A percentile compares a stretch with the other conserved stretches of the same genome.
Conservation (phyloP, 2,888 invertebrate genomes). For the Blastobasis lacticolella region DNA sequence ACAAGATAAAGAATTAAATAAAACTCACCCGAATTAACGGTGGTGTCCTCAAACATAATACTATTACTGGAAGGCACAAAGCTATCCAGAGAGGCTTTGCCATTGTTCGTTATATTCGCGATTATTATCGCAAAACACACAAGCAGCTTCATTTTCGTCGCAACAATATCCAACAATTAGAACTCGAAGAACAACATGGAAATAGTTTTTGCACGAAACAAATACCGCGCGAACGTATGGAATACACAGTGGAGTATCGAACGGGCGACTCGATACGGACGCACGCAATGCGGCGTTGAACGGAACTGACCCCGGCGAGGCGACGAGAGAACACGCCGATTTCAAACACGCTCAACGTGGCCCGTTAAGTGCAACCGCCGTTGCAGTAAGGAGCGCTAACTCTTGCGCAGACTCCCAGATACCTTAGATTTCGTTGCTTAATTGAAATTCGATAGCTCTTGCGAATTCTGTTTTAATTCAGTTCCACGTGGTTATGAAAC, state of each 20-base stretch:
- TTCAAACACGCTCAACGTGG: background rate
- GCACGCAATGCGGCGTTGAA: conserved; percentile 10
- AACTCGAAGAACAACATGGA: too few species aligned
- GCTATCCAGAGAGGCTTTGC: conserved; percentile 60
- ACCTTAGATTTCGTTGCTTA: background rate
- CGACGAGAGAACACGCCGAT: background rate
- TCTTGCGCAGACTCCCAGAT: background rate
- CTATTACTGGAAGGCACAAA: conserved; percentile 40
- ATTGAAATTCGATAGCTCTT: background rate
- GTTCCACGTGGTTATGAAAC: too few species aligned
- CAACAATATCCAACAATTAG: too few species aligned
- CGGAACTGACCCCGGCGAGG: conserved; percentile 11
- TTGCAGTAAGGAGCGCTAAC: background rate
- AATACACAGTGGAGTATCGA: too few species aligned
- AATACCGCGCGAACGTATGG: too few species aligned
- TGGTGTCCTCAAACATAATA: conserved; percentile 47
- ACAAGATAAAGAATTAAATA: background rate
- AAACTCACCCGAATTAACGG: conserved; percentile 46
- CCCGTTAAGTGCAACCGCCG: too few species aligned
- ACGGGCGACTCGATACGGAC: conserved; percentile 1
- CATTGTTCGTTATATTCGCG: conserved; percentile 51
- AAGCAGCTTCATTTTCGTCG: conserved; percentile 45
- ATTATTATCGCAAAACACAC: conserved; percentile 50
- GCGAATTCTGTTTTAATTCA: background rate
- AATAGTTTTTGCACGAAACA: too few species aligned